A percentile compares a stretch with the other conserved stretches of the same genome.
These are phyloP conservation scores for Nesoenas mayeri DNA, from an alignment of 2,113 vertebrate genomes.

Conservation along the genomic window DNA sequence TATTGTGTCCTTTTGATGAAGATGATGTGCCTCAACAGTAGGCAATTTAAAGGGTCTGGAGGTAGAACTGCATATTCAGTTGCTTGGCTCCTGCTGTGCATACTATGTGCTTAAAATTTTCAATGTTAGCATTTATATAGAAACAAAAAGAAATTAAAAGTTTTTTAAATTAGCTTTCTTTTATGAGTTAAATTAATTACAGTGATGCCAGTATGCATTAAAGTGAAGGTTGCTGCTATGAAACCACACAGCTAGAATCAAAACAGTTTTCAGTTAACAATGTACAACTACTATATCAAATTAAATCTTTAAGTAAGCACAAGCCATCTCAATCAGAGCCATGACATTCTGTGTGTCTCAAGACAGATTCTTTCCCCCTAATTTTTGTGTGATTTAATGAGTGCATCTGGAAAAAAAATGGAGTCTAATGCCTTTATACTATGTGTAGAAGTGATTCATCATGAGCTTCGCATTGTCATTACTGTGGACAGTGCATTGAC, in stretches of 20 bases:
- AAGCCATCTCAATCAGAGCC: neutral
- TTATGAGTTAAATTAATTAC: neutral
- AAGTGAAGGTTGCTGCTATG: neutral
- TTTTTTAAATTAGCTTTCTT: neutral
- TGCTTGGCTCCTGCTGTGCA: neutral
- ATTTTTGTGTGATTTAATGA: constrained; percentile 12
- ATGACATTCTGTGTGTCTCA: neutral
- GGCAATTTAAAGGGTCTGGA: neutral
- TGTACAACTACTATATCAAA: neutral
- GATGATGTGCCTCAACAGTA: neutral
- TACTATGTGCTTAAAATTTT: neutral
- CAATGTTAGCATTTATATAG: neutral
- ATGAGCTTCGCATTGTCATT: neutral
- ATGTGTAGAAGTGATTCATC: neutral
- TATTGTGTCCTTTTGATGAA: constrained; percentile 27
- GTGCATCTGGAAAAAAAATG: constrained; percentile 9
- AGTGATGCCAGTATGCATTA: neutral
- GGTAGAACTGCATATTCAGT: neutral
- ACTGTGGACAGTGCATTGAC: neutral
- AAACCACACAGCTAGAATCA: neutral
- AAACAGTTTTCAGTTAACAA: neutral
- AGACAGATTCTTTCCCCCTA: neutral
- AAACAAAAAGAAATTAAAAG: neutral
- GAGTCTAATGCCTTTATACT: neutral
- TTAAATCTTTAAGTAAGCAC: neutral